A percentile compares a stretch with the other conserved stretches of the same genome.
These are phyloP conservation scores for Drosophila aldrichi DNA, from an alignment of 2,888 invertebrate species.

Conservation along the genomic window DNA sequence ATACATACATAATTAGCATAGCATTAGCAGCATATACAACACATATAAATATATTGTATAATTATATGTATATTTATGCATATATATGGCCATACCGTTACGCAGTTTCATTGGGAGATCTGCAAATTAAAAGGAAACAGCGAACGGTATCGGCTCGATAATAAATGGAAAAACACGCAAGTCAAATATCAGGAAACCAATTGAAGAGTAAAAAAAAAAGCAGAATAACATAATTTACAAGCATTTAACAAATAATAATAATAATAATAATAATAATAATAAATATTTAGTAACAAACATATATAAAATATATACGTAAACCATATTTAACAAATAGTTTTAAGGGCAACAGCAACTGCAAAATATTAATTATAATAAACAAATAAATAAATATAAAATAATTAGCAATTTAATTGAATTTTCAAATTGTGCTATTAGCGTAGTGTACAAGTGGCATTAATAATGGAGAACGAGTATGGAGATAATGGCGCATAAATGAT, in stretches of 20 bases:
- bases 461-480: constrained; percentile 9
- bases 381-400: constrained; percentile 21
- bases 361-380: constrained; percentile 28
- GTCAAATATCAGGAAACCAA: constrained; percentile 73
- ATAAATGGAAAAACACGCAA: constrained; percentile 38
- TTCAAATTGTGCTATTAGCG: constrained; percentile 77
- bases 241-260: constrained; percentile 68
- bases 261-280: constrained; percentile 37
- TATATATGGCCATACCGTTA: constrained; percentile 29
- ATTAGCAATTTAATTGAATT: constrained; percentile 58
- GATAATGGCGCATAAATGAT: constrained; percentile 58
- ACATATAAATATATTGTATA: not conserved
- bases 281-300: constrained; percentile 50
- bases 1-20: constrained; percentile 58
- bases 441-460: constrained; percentile 58
- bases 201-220: constrained; percentile 62
- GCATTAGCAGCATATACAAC: constrained; percentile 61
- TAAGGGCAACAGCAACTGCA: constrained; percentile 23
- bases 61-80: constrained; percentile 29
- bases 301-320: constrained; percentile 61
- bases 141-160: constrained; percentile 28
- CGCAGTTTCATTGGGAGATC: constrained; percentile 6
- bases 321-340: constrained; percentile 44
- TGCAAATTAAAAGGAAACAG: constrained; percentile 15
- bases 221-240: constrained; percentile 69